These are phyloP conservation scores for Ceyx cyanopectus DNA, from an alignment of 2,113 vertebrate species.

Conservation along the genomic window DNA sequence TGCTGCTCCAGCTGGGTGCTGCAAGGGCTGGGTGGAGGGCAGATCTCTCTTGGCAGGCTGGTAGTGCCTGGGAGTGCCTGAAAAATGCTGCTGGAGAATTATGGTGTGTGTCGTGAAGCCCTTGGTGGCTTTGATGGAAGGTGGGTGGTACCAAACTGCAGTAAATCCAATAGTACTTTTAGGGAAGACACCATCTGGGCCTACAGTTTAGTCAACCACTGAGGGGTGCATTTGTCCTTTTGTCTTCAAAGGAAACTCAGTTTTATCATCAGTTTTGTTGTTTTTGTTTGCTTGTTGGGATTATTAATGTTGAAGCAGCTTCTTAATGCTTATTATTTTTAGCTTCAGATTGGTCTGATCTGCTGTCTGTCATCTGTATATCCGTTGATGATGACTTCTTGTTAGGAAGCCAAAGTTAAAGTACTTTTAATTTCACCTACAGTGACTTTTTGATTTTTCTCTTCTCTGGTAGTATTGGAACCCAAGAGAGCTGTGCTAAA, in stretches of 20 bases:
- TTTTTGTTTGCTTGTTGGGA: too few species aligned
- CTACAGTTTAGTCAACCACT: not conserved
- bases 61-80: not conserved
- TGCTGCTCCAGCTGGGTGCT: not conserved
- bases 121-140: not conserved
- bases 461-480: not conserved
- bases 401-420: not conserved
- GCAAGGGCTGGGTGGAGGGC: not conserved
- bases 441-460: not conserved
- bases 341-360: not conserved
- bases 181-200: not conserved
- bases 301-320: not conserved
- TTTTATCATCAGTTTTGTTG: not conserved
- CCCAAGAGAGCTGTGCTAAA: not conserved
- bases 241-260: not conserved
- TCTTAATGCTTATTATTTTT: not conserved
- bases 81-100: not conserved
- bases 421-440: not conserved
- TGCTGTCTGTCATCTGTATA: not conserved
- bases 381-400: not conserved
- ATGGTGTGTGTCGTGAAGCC: not conserved
- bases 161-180: not conserved
- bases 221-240: not conserved
- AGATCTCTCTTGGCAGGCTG: not conserved
- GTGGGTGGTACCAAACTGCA: not conserved